Conservation (phyloP, 2,113 vertebrate genomes). For the Catharus fuscescens region DNA sequence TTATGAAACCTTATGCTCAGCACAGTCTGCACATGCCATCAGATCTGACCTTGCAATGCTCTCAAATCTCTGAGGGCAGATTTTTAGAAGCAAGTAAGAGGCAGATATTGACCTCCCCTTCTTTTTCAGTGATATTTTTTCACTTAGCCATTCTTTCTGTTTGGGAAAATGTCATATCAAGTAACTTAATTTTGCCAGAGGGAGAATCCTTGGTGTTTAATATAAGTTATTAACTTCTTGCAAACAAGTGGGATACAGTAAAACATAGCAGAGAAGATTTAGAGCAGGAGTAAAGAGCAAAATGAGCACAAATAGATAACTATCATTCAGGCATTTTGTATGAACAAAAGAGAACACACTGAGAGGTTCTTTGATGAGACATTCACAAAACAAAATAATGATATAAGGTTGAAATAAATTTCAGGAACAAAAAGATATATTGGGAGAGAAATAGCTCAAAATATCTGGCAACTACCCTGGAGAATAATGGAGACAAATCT, state of each 20-base stretch:
- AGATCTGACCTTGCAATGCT: background rate
- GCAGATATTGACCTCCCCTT: background rate
- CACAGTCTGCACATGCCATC: background rate
- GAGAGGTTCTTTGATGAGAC: constrained; percentile 19
- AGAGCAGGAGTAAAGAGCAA: background rate
- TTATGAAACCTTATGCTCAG: background rate
- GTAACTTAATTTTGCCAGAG: background rate
- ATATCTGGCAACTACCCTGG: background rate
- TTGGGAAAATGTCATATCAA: background rate
- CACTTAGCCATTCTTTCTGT: background rate
- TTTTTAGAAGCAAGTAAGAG: background rate
- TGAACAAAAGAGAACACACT: background rate
- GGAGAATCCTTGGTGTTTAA: background rate
- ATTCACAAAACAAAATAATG: constrained; percentile 1
- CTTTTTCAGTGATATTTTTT: background rate
- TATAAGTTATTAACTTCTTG: background rate
- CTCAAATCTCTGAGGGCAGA: background rate
- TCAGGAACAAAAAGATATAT: background rate
- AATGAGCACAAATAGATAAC: constrained; percentile 4
- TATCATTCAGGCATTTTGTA: background rate
- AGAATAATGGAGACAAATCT: constrained; percentile 55
- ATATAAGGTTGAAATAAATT: constrained; percentile 30
- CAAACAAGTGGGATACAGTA: background rate
- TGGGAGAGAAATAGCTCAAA: background rate
- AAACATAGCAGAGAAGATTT: background rate